Evolutionary conservation across 2,888 invertebrate species (phyloP).

Genomic region (Notodonta dromedarius): DNA sequence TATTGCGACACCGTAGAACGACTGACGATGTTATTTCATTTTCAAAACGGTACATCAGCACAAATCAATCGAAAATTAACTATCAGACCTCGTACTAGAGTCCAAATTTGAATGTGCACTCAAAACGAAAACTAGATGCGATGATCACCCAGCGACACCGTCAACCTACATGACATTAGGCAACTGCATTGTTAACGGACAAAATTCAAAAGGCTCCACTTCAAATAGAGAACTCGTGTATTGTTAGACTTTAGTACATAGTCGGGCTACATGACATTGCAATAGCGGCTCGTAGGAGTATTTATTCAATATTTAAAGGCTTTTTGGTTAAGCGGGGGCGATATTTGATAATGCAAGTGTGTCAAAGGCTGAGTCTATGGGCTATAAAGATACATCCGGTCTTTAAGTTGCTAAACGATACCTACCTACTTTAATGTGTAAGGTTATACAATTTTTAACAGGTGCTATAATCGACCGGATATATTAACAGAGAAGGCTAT

Average conservation of each 20-base stretch:
- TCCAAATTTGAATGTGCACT: constrained; percentile 32
- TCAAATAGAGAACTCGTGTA: constrained; percentile 20
- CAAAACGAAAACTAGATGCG: constrained; percentile 48
- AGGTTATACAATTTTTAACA: constrained; percentile 42
- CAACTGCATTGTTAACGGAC: constrained; percentile 62
- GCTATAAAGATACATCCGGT: constrained; percentile 59
- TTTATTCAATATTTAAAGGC: constrained; percentile 68
- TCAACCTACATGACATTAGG: constrained; percentile 74
- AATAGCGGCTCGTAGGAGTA: constrained; percentile 63
- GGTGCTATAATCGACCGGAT: constrained; percentile 33
- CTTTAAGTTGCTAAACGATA: constrained; percentile 52
- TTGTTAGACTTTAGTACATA: constrained; percentile 27
- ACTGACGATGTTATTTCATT: constrained; percentile 52
- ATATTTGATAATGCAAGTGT: constrained; percentile 63
- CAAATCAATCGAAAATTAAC: constrained; percentile 29
- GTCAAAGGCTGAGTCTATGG: constrained; percentile 62
- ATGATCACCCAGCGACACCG: constrained; percentile 58
- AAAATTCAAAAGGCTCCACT: constrained; percentile 41
- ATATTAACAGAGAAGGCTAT: no score
- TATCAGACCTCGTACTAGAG: constrained; percentile 34
- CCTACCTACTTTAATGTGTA: constrained; percentile 38
- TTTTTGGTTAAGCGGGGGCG: constrained; percentile 67
- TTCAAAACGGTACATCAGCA: constrained; percentile 54
- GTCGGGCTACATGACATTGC: constrained; percentile 57
- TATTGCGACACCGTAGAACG: constrained; percentile 63